Evolutionary conservation across 2,888 invertebrate genomes (phyloP).

Genomic region (Ochropleura plecta): DNA sequence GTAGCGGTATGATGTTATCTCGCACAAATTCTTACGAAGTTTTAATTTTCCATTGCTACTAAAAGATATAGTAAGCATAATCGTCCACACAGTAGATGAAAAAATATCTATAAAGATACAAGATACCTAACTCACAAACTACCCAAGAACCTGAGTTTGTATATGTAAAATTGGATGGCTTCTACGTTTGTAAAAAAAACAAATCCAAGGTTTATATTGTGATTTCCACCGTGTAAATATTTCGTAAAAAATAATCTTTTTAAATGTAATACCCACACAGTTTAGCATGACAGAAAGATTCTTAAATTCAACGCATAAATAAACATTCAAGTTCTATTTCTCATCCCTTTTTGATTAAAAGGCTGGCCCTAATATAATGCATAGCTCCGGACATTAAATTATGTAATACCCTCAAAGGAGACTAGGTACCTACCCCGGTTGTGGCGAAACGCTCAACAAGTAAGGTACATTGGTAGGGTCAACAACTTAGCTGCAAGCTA

Average conservation of each 20-base stretch:
- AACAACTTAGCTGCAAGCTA: background rate
- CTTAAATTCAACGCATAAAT: conserved; percentile 8
- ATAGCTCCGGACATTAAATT: conserved; percentile 23
- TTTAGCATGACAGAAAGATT: background rate
- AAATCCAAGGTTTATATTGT: background rate
- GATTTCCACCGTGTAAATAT: background rate
- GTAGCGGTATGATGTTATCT: background rate
- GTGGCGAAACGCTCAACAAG: conserved; percentile 48
- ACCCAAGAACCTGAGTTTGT: no score
- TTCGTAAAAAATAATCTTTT: background rate
- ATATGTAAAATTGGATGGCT: background rate
- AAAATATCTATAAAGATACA: no score
- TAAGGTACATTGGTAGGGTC: conserved; percentile 13
- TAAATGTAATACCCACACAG: background rate
- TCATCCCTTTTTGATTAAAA: conserved; percentile 18
- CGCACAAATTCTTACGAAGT: no score
- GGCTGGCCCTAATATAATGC: conserved; percentile 14
- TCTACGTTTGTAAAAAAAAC: background rate
- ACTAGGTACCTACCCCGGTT: background rate
- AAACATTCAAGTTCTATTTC: conserved; percentile 18
- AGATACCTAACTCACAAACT: no score
- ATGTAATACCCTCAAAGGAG: conserved; percentile 40
- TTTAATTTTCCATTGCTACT: no score
- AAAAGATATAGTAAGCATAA: no score
- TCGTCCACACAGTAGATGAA: no score